Conservation (phyloP, 2,888 invertebrate species). For the Dryocosmus kuriphilus region DNA sequence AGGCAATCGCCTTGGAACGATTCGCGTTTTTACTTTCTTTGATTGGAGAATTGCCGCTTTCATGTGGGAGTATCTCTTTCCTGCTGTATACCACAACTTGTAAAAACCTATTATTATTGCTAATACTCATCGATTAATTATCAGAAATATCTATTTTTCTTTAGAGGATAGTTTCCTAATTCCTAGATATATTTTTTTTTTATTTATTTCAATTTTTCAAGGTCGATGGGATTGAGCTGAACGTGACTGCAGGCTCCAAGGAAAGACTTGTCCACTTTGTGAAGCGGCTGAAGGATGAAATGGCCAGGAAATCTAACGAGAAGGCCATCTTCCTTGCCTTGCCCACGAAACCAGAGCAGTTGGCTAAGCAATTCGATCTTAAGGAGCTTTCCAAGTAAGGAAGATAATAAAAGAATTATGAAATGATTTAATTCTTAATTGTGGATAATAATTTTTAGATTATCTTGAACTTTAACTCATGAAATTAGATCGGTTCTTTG, state of each 20-base stretch:
- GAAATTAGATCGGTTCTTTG: background rate
- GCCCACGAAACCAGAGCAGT: constrained; percentile 83
- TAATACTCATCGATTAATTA: background rate
- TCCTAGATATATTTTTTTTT: background rate
- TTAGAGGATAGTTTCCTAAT: background rate
- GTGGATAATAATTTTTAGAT: background rate
- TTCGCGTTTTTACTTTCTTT: constrained; percentile 36
- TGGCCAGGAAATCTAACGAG: constrained; percentile 78
- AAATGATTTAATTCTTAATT: background rate
- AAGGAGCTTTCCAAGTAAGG: constrained; percentile 82
- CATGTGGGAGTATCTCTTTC: constrained; percentile 12
- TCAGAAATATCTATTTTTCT: background rate
- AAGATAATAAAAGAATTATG: background rate
- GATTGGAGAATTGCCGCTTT: constrained; percentile 18
- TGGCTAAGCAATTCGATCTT: constrained; percentile 86
- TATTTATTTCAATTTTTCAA: constrained; percentile 47
- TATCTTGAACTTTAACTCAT: background rate
- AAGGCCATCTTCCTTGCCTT: constrained; percentile 81
- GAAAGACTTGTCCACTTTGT: constrained; percentile 79
- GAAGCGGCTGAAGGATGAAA: constrained; percentile 72
- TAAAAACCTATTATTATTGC: background rate
- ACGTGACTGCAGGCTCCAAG: constrained; percentile 79
- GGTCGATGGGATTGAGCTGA: constrained; percentile 81
- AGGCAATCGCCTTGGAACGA: constrained; percentile 36
- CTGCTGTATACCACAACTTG: background rate